Evolutionary conservation across 2,888 invertebrate species (phyloP).

Genomic region (Drosophila birchii): DNA sequence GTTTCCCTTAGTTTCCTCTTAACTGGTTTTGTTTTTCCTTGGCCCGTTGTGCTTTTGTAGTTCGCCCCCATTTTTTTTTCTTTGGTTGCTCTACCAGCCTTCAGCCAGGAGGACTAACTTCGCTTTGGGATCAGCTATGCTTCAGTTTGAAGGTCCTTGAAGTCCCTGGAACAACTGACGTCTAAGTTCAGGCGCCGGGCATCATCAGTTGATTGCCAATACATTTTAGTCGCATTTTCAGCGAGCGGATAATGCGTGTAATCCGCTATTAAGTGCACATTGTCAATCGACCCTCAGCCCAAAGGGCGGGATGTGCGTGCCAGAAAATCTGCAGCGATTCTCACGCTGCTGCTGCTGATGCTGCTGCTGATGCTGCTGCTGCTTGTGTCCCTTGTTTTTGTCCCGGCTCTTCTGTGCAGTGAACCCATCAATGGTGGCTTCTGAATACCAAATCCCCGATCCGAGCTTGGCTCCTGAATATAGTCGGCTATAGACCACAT

Average conservation of each 20-base stretch:
- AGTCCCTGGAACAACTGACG: conserved; percentile 43
- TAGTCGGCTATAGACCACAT: conserved; percentile 22
- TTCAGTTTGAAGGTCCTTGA: conserved; percentile 37
- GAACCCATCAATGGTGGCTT: conserved; percentile 70
- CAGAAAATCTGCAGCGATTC: conserved; percentile 82
- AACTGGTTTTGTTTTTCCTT: conserved; percentile 5
- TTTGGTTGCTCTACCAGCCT: conserved; percentile 18
- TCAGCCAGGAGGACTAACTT: conserved; percentile 41
- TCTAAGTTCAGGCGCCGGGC: conserved; percentile 58
- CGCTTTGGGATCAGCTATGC: conserved; percentile 48
- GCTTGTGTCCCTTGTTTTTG: conserved; percentile 54
- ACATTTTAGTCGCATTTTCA: conserved; percentile 75
- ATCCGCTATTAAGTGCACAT: conserved; percentile 83
- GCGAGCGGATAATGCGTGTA: conserved; percentile 83
- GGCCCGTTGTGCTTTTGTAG: conserved; percentile 9
- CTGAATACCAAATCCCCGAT: conserved; percentile 43
- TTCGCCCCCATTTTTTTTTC: conserved; percentile 1
- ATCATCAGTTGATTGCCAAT: conserved; percentile 82
- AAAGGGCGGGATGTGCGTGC: conserved; percentile 58
- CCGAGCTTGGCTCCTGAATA: conserved; percentile 49
- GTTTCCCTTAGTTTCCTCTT: neutral
- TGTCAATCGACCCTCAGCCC: conserved; percentile 68
- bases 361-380: conserved; percentile 15
- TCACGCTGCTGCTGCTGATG: conserved; percentile 68
- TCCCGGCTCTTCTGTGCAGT: conserved; percentile 63